Evolutionary conservation across 2,888 invertebrate species (phyloP).

Genomic region (Drosophila testacea): DNA sequence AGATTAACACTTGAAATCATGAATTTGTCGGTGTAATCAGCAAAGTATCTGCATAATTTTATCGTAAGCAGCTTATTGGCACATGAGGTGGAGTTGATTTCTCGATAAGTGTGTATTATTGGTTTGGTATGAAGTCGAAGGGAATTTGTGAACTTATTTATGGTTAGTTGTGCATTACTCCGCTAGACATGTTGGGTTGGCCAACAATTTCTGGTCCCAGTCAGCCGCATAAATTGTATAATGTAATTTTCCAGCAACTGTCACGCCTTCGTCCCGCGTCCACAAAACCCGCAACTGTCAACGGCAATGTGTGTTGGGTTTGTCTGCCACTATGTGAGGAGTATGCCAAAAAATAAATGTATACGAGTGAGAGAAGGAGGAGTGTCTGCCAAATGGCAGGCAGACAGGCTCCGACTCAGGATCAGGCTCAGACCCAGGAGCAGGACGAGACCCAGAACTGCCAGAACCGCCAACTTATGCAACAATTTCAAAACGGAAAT

Average conservation of each 20-base stretch:
- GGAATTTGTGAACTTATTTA: conserved; percentile 54
- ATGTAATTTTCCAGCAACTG: conserved; percentile 73
- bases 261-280: conserved; percentile 26
- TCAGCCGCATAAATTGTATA: conserved; percentile 81
- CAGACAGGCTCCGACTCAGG: conserved; percentile 6
- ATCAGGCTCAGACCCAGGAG: conserved; percentile 3
- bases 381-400: conserved; percentile 49
- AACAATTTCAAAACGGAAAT: conserved; percentile 82
- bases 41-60: conserved; percentile 38
- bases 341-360: conserved; percentile 64
- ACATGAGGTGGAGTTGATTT: conserved; percentile 15
- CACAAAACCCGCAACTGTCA: conserved; percentile 73
- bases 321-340: conserved; percentile 60
- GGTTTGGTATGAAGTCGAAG: conserved; percentile 24
- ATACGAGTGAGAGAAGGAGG: conserved; percentile 15
- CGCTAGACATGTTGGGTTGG: conserved; percentile 45
- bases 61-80: conserved; percentile 43
- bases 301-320: conserved; percentile 62
- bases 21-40: conserved; percentile 31
- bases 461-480: conserved; percentile 76
- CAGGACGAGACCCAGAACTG: conserved; percentile 32
- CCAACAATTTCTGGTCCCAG: conserved; percentile 61
- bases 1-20: conserved; percentile 14
- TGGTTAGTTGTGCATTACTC: conserved; percentile 46
- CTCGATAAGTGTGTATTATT: conserved; percentile 22